phyloP scores from a whole-genome alignment of 1,140 invertebrate species.

The Drosophila azteca region DNA sequence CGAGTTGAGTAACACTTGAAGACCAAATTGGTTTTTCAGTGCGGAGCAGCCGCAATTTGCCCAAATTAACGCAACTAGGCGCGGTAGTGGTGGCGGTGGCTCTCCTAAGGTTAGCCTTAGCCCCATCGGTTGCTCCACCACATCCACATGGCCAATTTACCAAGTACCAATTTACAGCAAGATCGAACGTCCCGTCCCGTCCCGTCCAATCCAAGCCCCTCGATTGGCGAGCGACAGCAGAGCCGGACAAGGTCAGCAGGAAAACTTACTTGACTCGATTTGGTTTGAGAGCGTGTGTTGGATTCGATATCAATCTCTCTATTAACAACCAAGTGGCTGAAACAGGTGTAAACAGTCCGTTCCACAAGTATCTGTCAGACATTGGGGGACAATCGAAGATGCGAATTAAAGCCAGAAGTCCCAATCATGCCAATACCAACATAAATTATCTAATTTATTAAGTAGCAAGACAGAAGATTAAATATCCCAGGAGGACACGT shows the following conservation, averaged over 20 bases:
- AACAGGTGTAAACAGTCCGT: constrained; percentile 39
- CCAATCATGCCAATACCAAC: no score
- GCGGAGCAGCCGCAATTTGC: constrained; percentile 41
- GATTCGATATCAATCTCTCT: constrained; percentile 17
- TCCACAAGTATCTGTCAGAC: constrained; percentile 28
- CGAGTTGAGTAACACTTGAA: constrained; percentile 57
- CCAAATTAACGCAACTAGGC: constrained; percentile 39
- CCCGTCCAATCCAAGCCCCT: constrained; percentile 2
- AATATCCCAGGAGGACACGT: no score
- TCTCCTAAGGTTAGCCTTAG: constrained; percentile 46
- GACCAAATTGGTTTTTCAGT: constrained; percentile 56
- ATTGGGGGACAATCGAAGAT: no score
- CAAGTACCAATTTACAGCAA: constrained; percentile 9
- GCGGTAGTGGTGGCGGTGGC: constrained; percentile 4
- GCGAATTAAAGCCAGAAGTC: no score
- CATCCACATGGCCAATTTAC: constrained; percentile 19
- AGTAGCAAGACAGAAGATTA: no score
- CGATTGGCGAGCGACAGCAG: constrained; percentile 28
- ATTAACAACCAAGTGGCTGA: constrained; percentile 36
- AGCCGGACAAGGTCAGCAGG: constrained; percentile 37
- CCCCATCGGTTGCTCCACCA: constrained; percentile 38
- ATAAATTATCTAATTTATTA: no score
- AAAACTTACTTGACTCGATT: constrained; percentile 36
- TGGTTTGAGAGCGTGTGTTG: neutral
- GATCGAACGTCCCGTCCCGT: neutral